Evolutionary conservation across 2,113 vertebrate genomes (phyloP).

Genomic region (Apaloderma vittatum): DNA sequence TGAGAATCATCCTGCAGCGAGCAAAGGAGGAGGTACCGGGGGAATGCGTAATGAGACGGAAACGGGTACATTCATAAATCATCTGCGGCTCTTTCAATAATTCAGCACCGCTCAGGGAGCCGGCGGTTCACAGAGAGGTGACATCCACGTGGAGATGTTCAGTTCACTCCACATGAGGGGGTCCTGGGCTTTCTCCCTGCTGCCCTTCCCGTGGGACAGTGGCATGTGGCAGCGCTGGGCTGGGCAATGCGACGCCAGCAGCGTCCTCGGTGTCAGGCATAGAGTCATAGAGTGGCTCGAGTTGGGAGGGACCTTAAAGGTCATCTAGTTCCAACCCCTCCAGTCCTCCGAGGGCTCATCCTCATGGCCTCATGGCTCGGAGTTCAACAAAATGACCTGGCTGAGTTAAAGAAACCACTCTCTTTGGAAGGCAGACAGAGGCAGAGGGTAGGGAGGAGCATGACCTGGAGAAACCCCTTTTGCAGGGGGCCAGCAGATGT

Average conservation of each 20-base stretch:
- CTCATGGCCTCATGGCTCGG: background rate
- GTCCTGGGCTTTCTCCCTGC: background rate
- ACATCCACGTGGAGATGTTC: accelerated
- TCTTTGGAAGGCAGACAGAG: background rate
- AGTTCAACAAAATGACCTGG: background rate
- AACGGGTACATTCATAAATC: background rate
- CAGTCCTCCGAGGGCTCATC: background rate
- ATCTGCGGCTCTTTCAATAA: background rate
- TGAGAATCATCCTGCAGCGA: background rate
- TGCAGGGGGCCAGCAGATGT: background rate
- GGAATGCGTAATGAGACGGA: background rate
- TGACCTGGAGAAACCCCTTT: background rate
- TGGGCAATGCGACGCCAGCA: background rate
- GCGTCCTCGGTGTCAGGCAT: no score
- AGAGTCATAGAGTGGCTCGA: no score
- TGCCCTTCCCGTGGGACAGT: accelerated
- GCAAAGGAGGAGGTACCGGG: background rate
- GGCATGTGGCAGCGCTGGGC: background rate
- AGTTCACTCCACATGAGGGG: accelerated
- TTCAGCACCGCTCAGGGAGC: background rate
- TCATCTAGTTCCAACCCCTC: no score
- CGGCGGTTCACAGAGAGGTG: background rate
- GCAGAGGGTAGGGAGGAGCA: background rate
- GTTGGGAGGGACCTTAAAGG: no score
- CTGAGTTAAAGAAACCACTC: background rate